Evolutionary conservation across 1,140 invertebrate species (phyloP), one percentile per base, ranked within the genome.

Genomic region (Lordiphosa collinella): DNA sequence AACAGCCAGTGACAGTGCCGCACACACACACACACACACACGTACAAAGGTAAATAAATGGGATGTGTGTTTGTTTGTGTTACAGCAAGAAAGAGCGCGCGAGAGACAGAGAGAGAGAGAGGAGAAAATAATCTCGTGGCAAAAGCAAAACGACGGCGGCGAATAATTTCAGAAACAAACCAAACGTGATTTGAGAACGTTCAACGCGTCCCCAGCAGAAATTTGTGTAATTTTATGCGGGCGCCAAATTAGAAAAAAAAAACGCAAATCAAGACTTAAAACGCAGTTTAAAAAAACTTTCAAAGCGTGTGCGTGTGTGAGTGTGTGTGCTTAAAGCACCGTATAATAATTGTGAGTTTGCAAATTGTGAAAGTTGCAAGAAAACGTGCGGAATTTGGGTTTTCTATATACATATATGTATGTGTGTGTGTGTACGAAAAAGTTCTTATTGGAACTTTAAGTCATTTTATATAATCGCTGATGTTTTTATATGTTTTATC

Each of bases 121-220:
- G 61, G 53, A 70, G 67, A 78, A 68, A 79, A 72, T 68, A 68
- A 55, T 75, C 22, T 60, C 71, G 71, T 75, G 71, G 71, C 66
- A 78, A 67, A 65, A 70, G 49, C 46, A 50, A 70, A 49, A 43
- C 29, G 6, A 38, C 38, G n/a, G n/a, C 59, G 38, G 58, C 63
- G 69, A 63, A 52, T 62, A 58, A 57, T 29, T 67, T 67, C 64
- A 67, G 70, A 68, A 75, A 63, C 64, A 75, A 74, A 75, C 59
- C 66, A 60, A 74, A 75, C 71, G 65, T 64, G 65, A 56, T 57
- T 67, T 67, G 70, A 73, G 70, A 74, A 74, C 71, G 70, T 62
- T 62, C 43, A 48, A 14, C 57, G 57, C 41, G 49, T 38, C 46
- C 11, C 37, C 44, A 29, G 46, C 14, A 11, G 9, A 34, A 48